These are phyloP conservation scores for Eunapius fragilis DNA, from an alignment of 37 sponge, comb jelly and placozoan genomes.

Conservation along the genomic window DNA sequence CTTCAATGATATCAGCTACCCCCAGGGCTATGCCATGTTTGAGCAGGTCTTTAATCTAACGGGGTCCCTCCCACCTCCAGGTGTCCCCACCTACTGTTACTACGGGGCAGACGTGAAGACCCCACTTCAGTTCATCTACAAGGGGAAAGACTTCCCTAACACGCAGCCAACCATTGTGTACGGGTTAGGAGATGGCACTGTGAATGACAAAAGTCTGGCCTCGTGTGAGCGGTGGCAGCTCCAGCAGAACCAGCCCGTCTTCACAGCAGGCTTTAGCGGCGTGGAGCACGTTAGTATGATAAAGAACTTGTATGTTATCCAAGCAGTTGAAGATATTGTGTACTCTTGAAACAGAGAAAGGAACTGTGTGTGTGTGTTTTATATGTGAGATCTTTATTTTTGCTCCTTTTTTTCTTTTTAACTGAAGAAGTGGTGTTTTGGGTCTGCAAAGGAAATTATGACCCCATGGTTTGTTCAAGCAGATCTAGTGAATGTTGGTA, in stretches of 20 bases:
- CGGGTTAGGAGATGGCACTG: slow-evolving; percentile 93
- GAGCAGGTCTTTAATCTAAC: slow-evolving; percentile 43
- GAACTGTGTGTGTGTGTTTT: background rate
- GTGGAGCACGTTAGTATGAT: slow-evolving; percentile 62
- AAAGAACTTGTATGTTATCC: slow-evolving; percentile 38
- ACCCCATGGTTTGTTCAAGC: too few species aligned
- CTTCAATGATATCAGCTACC: slow-evolving; percentile 53
- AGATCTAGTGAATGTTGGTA: too few species aligned
- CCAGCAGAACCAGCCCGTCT: slow-evolving; percentile 47
- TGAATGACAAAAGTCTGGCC: slow-evolving; percentile 70
- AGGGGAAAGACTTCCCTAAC: slow-evolving; percentile 66
- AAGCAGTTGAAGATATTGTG: slow-evolving; percentile 56
- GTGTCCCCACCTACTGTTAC: slow-evolving; percentile 77
- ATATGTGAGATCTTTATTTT: background rate
- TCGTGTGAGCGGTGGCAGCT: slow-evolving; percentile 79
- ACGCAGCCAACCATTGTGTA: slow-evolving; percentile 43
- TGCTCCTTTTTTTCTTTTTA: too few species aligned
- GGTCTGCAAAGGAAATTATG: too few species aligned
- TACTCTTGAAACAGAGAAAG: background rate
- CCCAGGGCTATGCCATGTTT: slow-evolving; percentile 70
- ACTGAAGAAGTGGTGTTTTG: too few species aligned
- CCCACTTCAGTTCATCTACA: slow-evolving; percentile 54
- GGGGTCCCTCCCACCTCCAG: slow-evolving; percentile 59
- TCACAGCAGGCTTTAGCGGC: slow-evolving; percentile 15
- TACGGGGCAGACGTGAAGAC: slow-evolving; percentile 75